Evolutionary conservation across 2,113 vertebrate species (phyloP).

Genomic region (Grus americana): DNA sequence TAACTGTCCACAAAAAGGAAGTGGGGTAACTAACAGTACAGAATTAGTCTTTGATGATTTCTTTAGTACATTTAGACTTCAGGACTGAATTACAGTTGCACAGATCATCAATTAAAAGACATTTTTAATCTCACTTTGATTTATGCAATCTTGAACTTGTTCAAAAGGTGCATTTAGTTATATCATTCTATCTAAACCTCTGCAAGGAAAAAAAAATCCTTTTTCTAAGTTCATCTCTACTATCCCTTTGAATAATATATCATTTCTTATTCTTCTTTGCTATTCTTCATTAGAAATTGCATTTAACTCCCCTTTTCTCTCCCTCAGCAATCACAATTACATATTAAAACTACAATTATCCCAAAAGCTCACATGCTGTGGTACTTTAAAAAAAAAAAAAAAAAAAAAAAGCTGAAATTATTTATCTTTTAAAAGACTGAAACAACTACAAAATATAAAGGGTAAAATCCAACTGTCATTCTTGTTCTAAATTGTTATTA

Average conservation of each 20-base stretch:
- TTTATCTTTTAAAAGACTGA: background rate
- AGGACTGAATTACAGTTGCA: background rate
- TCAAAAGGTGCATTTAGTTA: background rate
- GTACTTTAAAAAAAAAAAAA: background rate
- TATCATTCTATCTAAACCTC: background rate
- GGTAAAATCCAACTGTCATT: background rate
- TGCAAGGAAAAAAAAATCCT: background rate
- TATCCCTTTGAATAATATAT: background rate
- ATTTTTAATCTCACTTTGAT: background rate
- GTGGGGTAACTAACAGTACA: background rate
- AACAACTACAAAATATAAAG: background rate
- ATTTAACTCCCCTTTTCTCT: background rate
- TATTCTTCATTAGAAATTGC: background rate
- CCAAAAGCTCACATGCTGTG: background rate
- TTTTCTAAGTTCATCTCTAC: background rate
- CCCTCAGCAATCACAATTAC: background rate
- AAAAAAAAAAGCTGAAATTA: background rate
- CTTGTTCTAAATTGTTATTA: background rate
- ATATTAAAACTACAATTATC: background rate
- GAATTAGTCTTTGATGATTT: background rate
- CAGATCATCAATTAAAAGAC: background rate
- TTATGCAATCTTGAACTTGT: background rate
- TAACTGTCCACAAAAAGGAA: background rate
- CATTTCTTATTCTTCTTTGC: background rate
- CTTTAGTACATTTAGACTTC: background rate